Evolutionary conservation across 2,797 vertebrate genomes (phyloP).

Genomic region (Todus mexicanus): DNA sequence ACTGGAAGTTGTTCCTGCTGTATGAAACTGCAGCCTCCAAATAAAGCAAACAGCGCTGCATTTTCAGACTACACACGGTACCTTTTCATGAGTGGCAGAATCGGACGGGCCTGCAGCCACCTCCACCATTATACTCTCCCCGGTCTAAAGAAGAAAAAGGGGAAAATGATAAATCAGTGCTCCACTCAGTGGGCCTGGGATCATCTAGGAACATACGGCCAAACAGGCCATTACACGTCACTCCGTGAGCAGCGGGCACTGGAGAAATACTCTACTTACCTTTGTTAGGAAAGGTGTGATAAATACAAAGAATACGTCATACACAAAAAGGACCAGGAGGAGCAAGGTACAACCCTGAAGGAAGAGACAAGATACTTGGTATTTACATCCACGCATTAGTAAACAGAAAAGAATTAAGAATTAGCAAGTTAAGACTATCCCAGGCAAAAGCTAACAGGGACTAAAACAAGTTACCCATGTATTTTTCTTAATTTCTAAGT

Average conservation of each 20-base stretch:
- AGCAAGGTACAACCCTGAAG: conserved; percentile 92
- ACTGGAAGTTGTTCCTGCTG: not conserved
- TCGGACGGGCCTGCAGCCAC: conserved; percentile 92
- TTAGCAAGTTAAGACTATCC: not conserved
- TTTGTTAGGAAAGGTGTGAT: conserved; percentile 92
- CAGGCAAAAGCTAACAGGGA: not conserved
- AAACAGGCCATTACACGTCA: not conserved
- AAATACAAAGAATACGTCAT: conserved; percentile 97
- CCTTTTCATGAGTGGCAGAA: conserved; percentile 92
- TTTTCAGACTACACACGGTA: conserved; percentile 25
- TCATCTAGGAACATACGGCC: not conserved
- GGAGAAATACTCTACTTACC: conserved; percentile 68
- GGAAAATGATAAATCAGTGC: not conserved
- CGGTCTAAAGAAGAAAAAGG: conserved; percentile 75
- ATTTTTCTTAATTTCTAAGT: not conserved
- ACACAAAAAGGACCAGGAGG: conserved; percentile 89
- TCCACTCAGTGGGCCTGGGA: not conserved
- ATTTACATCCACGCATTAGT: not conserved
- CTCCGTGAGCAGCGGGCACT: not conserved
- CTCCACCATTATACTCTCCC: conserved; percentile 97
- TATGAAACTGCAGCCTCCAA: not conserved
- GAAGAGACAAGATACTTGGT: not conserved
- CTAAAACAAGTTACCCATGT: not conserved
- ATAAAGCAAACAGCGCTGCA: not conserved
- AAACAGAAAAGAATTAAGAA: not conserved